Evolutionary conservation across 1,140 invertebrate species (phyloP), one percentile per base, ranked within the genome.

Genomic region (Brachionus manjavacas): DNA sequence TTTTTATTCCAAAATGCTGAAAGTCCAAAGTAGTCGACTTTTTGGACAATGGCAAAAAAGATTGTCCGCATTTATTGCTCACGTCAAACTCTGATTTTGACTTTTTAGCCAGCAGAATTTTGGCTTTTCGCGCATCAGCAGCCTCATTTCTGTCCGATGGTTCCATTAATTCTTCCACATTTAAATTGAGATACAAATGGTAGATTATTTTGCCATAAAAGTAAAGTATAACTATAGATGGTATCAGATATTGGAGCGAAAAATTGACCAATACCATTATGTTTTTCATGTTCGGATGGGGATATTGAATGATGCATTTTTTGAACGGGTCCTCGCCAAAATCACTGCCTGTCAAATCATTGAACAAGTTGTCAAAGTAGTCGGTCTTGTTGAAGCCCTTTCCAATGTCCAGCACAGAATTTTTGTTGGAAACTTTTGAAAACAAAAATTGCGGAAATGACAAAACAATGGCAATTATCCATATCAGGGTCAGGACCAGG

Each of bases 181-280:
- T 81, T n/a, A 81, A 81, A 81, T 81, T 81, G n/a, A 81, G 39
- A 64, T 81, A 81, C 23, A 81, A 46, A 81, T 81, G 79, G 28
- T 81, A 81, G 25, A 81, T 81, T 64, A 81, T 81, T 81, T 60
- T 64, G 41, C 79, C 79, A 68, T 81, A 81, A 60, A 81, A 81
- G 20, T 81, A 64, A 25, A 81, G 39, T 11, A 81, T 81, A 3
- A 60, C 79, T 81, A 81, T 81, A 7, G 79, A 81, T 81, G 79
- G 79, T 41, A 81, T 60, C n/a, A 81, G 28, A 60, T 81, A 81
- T 64, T 81, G 79, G 20, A 64, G 52, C 4, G 52, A 64, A 68
- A 81, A 81, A 68, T 81, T 81, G 2, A 81, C n/a, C 60, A 81
- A 25, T 31, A 81, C 79, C 79, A 81, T 81, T 6, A 81, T 64